A percentile compares a stretch with the other conserved stretches of the same genome.
These are phyloP conservation scores for Parnassius glacialis DNA, from an alignment of 2,888 invertebrate species.

Conservation along the genomic window DNA sequence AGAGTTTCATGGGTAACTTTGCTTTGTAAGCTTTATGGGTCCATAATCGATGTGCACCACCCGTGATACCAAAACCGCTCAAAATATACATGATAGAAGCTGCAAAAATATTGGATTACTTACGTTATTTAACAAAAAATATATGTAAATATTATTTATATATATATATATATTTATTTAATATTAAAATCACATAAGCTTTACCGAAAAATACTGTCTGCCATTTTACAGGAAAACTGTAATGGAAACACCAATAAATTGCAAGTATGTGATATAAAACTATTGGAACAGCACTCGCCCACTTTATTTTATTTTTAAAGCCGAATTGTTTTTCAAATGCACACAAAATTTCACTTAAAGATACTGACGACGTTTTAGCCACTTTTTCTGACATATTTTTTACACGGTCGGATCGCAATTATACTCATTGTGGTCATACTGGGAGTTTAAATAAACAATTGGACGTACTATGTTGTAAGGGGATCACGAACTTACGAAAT, in stretches of 20 bases:
- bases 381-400: constrained; percentile 38
- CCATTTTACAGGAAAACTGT: constrained; percentile 68
- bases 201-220: constrained; percentile 67
- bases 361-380: constrained; percentile 37
- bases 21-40: constrained; percentile 86
- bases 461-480: constrained; percentile 8
- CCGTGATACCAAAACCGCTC: constrained; percentile 85
- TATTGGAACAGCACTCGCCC: constrained; percentile 60
- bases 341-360: constrained; percentile 53
- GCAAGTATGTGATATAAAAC: constrained; percentile 61
- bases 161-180: too few species aligned
- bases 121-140: not conserved
- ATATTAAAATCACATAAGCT: too few species aligned
- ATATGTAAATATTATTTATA: not conserved
- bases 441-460: constrained; percentile 17
- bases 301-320: constrained; percentile 72
- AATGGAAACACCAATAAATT: constrained; percentile 65
- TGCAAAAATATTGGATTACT: constrained; percentile 48
- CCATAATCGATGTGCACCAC: constrained; percentile 86
- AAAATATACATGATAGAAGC: constrained; percentile 80
- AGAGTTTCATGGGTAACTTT: constrained; percentile 80
- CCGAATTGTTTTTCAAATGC: constrained; percentile 62
- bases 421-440: not conserved
- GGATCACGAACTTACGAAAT: constrained; percentile 15
- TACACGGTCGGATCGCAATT: constrained; percentile 2